Conservation (phyloP, 2,113 vertebrate species). For the Equus quagga region DNA sequence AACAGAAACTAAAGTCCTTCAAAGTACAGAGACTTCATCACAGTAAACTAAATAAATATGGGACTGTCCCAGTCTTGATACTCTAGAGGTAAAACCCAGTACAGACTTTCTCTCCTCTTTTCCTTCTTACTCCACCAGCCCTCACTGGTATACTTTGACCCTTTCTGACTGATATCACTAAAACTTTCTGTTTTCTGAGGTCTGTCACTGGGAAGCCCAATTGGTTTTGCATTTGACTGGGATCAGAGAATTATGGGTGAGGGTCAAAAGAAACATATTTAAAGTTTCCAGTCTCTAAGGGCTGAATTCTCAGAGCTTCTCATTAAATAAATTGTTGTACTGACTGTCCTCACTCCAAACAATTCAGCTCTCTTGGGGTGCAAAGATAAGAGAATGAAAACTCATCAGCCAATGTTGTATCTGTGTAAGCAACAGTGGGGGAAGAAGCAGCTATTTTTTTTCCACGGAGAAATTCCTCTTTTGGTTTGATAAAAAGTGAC, state of each 20-base stretch:
- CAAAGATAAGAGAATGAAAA: background rate
- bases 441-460: background rate
- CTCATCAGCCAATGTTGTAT: background rate
- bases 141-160: too few relatives aligned
- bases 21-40: background rate
- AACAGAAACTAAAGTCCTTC: background rate
- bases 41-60: background rate
- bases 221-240: background rate
- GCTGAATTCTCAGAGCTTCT: conserved; percentile 7
- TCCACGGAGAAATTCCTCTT: background rate
- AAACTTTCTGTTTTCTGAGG: background rate
- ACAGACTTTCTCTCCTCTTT: background rate
- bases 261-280: background rate
- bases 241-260: background rate
- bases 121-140: background rate
- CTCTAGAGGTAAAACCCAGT: background rate
- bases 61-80: background rate
- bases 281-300: background rate
- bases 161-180: background rate
- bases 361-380: background rate
- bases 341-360: background rate
- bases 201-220: background rate
- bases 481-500: background rate
- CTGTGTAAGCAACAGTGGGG: background rate
- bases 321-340: conserved; percentile 28